Conservation (phyloP, 1,140 invertebrate genomes). For the Oedothorax gibbosus region DNA sequence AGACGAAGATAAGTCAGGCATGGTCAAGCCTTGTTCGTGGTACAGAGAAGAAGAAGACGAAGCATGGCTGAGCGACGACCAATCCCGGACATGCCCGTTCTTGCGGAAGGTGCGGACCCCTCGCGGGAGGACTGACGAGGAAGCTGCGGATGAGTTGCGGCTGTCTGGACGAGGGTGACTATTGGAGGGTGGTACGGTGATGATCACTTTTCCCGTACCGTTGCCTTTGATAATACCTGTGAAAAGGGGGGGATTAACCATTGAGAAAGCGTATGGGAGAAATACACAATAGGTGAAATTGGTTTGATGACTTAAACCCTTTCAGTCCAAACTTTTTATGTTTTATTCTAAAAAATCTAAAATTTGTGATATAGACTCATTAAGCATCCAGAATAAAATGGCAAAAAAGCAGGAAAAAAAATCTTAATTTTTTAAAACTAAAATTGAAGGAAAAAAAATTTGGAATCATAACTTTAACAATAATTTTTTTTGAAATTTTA, state of each 20-base stretch:
- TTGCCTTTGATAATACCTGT: conserved; percentile 48
- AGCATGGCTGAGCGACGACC: conserved; percentile 52
- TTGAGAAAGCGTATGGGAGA: too few species aligned
- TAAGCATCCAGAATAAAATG: too few species aligned
- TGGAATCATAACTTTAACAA: too few species aligned
- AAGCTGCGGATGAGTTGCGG: conserved; percentile 29
- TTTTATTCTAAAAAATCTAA: too few species aligned
- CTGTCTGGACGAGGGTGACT: conserved; percentile 29
- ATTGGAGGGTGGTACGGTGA: conserved; percentile 37
- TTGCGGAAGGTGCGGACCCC: conserved; percentile 42
- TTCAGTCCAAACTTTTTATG: too few species aligned
- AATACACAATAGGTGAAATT: too few species aligned
- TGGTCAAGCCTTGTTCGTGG: conserved; percentile 12
- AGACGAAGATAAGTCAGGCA: not conserved
- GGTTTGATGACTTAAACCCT: too few species aligned
- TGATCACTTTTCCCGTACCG: conserved; percentile 48
- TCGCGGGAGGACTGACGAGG: conserved; percentile 29
- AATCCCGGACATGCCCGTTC: conserved; percentile 43
- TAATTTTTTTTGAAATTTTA: too few species aligned
- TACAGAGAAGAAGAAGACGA: conserved; percentile 34
- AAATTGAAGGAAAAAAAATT: too few species aligned
- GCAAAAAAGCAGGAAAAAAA: too few species aligned
- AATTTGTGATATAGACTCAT: too few species aligned
- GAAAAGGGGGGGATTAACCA: not conserved
- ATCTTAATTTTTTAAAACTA: too few species aligned